Base-by-base conservation (phyloP, 2,888 invertebrate species). In the Petrophora chlorosata region DNA sequence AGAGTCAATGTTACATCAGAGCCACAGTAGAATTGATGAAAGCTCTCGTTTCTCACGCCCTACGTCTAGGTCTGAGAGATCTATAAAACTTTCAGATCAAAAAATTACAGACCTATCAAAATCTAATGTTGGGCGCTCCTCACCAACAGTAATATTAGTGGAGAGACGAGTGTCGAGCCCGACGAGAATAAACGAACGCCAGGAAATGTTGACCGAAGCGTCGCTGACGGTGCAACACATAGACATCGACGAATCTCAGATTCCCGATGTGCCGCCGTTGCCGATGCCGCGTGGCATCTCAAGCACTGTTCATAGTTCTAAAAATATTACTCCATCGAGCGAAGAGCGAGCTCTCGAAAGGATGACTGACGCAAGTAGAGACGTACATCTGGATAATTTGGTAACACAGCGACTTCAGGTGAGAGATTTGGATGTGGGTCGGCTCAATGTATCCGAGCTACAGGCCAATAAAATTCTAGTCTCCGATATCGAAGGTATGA, bases 381-480 rank as follows among this genome's bases (percentile, higher is more conserved):
- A 89, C 34, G 66, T 85, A 29, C 85, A 85, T 38, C 63, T 90
- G 53, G 90, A 90, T 63, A 90, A 84, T 66, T 74, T 90, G 54
- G 65, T 89, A 71, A 93, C 94, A 34, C 92, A 93, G 63, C 92
- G 93, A 60, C 83, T 95, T 23, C 94, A 95, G 72, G 92, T 96
- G 0, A 87, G 90, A 15, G 95, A 96, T 72, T 89, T 96, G 51
- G 95, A 95, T 70, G 96, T 97, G 0, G 95, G 96, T 44, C 91
- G 94, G 36, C 76, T 97, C 12, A 95, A 93, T 56, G 96, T 96
- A 0, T 94, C 94, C 46, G 95, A 95, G 65, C 81, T 96, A 28
- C 94, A 95, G 74, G 96, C 96, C 0, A 94, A 93, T 43, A 95
- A 94, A 75, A 95, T 96, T 53, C 90, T 94, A 36, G 96, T 96